Percentiles rank a stretch among this genome's conserved stretches.
Evolutionary conservation across 2,888 invertebrate genomes (phyloP).

Genomic region (Parnassius glacialis): DNA sequence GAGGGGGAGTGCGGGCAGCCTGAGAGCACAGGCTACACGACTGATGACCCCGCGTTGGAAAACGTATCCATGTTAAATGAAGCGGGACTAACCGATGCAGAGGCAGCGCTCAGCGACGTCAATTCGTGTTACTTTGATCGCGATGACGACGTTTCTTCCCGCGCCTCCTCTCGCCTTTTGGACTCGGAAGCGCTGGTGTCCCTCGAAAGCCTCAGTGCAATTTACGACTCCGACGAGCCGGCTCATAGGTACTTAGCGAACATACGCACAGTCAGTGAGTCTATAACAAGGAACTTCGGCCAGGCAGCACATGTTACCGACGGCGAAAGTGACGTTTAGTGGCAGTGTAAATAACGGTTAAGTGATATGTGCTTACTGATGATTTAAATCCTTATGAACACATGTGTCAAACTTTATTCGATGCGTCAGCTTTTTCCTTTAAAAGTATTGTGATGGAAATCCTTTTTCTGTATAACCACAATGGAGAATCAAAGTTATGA

Average conservation of each 20-base stretch:
- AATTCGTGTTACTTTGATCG: slow-evolving; percentile 90
- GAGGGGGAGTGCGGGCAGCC: slow-evolving; percentile 77
- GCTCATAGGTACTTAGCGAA: slow-evolving; percentile 85
- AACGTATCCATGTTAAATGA: slow-evolving; percentile 93
- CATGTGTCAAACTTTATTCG: background rate
- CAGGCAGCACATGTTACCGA: slow-evolving; percentile 84
- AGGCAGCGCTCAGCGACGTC: slow-evolving; percentile 92
- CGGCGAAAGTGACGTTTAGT: slow-evolving; percentile 84
- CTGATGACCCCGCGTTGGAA: slow-evolving; percentile 92
- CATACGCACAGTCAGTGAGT: slow-evolving; percentile 88
- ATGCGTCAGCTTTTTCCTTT: background rate
- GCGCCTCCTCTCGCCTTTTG: slow-evolving; percentile 90
- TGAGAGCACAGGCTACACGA: slow-evolving; percentile 91
- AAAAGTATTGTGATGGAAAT: slow-evolving; percentile 17
- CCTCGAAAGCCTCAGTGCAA: slow-evolving; percentile 89
- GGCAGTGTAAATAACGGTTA: slow-evolving; percentile 24
- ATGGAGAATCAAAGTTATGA: slow-evolving; percentile 47
- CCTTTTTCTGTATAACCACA: slow-evolving; percentile 32
- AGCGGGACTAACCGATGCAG: slow-evolving; percentile 92
- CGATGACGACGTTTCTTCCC: slow-evolving; percentile 89
- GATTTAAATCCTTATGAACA: background rate
- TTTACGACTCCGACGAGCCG: slow-evolving; percentile 88
- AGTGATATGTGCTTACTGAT: slow-evolving; percentile 3
- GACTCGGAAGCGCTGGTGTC: slow-evolving; percentile 89
- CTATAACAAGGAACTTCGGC: slow-evolving; percentile 88